Base-by-base conservation (phyloP, 1,140 invertebrate species). In the Scaptomyza graminum region DNA sequence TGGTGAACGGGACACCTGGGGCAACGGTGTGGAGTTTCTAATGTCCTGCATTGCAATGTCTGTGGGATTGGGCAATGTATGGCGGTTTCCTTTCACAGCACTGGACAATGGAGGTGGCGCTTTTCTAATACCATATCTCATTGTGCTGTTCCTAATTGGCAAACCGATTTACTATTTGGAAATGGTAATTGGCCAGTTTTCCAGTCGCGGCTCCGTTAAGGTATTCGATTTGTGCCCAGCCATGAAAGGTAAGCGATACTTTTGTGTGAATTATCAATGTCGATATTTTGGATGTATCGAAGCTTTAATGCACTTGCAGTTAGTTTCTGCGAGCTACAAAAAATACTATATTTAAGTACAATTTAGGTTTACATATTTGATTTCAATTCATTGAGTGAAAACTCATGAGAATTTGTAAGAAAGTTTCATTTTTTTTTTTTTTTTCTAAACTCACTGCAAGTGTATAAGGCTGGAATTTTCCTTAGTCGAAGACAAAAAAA, bases 161-260 rank as follows among this genome's bases (percentile, higher is more conserved):
- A 94, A 96, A 80, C 97, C 97, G 1, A 93, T 97, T 55, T 98
- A 97, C 88, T 97, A 96, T 79, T 93, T 97, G 93, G 97, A 98
- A 90, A 95, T 96, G 91, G 93, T 95, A 13, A 92, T 96, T 9
- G 95, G 95, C 7, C 95, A 96, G 87, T 96, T 96, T 79, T 93
- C 95, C 0, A 94, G 94, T 64, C 92, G 93, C 46, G 95, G 95
- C 3, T 94, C 94, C 31, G 94, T 95, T 13, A 95, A 94, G 70
- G 92, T 94, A 18, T 94, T 92, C 72, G 91, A 92, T 73, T 85
- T 93, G 56, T 91, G 92, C 39, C 93, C 94, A 8, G 93, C 93
- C 0, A 93, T 95, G 91, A 94, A 93, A 93, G 94, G 94, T 94
- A 90, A 77, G 90, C 61, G 64, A 37, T 18, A 11, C 37, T 39